Conservation (phyloP, 2,888 invertebrate genomes). For the Pemphredon lugubris region DNA sequence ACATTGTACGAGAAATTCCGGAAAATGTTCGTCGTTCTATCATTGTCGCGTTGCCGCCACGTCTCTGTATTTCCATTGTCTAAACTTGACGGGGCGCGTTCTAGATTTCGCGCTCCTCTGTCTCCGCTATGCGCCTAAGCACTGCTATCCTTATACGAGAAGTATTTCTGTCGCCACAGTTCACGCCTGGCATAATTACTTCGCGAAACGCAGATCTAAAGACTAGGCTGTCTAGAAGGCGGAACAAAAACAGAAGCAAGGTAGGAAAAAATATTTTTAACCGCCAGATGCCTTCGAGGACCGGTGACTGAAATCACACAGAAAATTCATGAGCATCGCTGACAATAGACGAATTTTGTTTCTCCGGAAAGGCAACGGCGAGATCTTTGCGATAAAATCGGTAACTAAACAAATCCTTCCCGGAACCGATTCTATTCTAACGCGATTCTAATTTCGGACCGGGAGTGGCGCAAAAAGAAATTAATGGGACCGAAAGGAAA, state of each 20-base stretch:
- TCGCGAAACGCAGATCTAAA: constrained; percentile 56
- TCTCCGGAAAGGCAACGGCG: constrained; percentile 9
- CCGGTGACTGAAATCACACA: constrained; percentile 58
- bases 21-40: constrained; percentile 10
- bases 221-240: constrained; percentile 53
- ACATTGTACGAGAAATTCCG: constrained; percentile 20
- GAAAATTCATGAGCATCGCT: constrained; percentile 24
- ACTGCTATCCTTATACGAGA: constrained; percentile 37
- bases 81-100: constrained; percentile 27
- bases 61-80: constrained; percentile 57
- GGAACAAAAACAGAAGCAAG: constrained; percentile 61
- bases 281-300: constrained; percentile 70
- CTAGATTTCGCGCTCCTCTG: constrained; percentile 30
- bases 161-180: constrained; percentile 60
- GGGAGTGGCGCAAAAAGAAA: background rate
- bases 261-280: constrained; percentile 73
- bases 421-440: background rate
- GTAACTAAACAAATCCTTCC: constrained; percentile 22
- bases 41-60: constrained; percentile 37
- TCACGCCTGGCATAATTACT: constrained; percentile 65
- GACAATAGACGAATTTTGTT: constrained; percentile 41
- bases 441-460: background rate
- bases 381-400: constrained; percentile 14
- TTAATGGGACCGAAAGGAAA: background rate
- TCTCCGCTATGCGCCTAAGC: constrained; percentile 17